These are phyloP conservation scores for Polypedilum vanderplanki DNA, from an alignment of 1,140 invertebrate genomes.

Conservation along the genomic window DNA sequence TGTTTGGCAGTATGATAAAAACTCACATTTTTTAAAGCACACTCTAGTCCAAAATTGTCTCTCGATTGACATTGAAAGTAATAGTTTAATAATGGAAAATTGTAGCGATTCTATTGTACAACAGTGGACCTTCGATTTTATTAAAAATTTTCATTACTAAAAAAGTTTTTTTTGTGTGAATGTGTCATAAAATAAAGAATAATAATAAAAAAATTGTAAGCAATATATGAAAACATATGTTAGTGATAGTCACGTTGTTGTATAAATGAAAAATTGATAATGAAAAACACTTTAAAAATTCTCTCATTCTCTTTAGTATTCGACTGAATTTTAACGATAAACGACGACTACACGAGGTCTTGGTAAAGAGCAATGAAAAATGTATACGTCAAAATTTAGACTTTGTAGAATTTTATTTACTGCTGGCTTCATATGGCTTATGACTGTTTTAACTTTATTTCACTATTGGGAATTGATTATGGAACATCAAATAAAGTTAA, in stretches of 20 bases:
- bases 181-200: not conserved
- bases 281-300: too few relatives aligned
- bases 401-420: not conserved
- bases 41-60: not conserved
- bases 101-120: not conserved
- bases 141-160: conserved; percentile 8
- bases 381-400: not conserved
- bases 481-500: not conserved
- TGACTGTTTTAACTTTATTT: not conserved
- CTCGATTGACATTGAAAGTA: not conserved
- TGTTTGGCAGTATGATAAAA: not conserved
- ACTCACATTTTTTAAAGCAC: not conserved
- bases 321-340: not conserved
- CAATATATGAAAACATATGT: not conserved
- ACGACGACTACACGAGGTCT: not conserved
- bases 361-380: not conserved
- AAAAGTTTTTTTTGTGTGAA: not conserved
- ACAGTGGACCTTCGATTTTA: not conserved
- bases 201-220: not conserved
- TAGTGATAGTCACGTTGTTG: not conserved
- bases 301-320: not conserved
- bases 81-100: not conserved
- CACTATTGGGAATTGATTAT: not conserved
- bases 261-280: not conserved
- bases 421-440: not conserved